Evolutionary conservation across 2,888 invertebrate genomes (phyloP).

Genomic region (Aproaerema taeniolella): DNA sequence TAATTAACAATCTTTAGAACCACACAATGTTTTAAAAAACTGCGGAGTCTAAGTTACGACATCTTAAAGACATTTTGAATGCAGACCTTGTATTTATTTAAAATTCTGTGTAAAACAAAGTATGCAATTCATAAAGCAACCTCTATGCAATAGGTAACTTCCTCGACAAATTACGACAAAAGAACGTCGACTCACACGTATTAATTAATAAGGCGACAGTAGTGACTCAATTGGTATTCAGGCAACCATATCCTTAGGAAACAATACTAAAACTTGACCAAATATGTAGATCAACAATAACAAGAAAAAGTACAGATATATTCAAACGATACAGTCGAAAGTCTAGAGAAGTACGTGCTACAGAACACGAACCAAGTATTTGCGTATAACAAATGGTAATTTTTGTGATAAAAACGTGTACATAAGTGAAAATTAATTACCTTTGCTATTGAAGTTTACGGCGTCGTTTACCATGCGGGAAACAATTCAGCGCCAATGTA

Average conservation of each 20-base stretch:
- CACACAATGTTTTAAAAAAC: too few relatives aligned
- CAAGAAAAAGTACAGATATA: not conserved
- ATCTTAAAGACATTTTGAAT: too few relatives aligned
- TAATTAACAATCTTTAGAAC: too few relatives aligned
- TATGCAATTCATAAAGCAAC: too few relatives aligned
- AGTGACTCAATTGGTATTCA: slow-evolving; percentile 49
- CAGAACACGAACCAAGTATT: not conserved
- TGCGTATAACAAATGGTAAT: not conserved
- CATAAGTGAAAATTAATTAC: slow-evolving; percentile 12
- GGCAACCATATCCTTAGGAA: slow-evolving; percentile 29
- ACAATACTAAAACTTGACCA: not conserved
- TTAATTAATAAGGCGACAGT: slow-evolving; percentile 32
- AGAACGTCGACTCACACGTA: slow-evolving; percentile 16
- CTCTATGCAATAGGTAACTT: too few relatives aligned
- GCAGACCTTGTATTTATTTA: too few relatives aligned
- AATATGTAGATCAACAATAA: not conserved
- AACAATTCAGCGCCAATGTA: slow-evolving; percentile 14
- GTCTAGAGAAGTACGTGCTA: not conserved
- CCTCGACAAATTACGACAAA: too few relatives aligned
- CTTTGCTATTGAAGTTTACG: slow-evolving; percentile 15
- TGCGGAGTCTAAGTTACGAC: too few relatives aligned
- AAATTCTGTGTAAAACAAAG: too few relatives aligned
- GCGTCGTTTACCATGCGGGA: not conserved
- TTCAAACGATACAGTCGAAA: not conserved
- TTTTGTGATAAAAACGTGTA: slow-evolving; percentile 3